These are phyloP conservation scores for Procambarus clarkii DNA, from an alignment of 1,140 invertebrate genomes.

Conservation along the genomic window DNA sequence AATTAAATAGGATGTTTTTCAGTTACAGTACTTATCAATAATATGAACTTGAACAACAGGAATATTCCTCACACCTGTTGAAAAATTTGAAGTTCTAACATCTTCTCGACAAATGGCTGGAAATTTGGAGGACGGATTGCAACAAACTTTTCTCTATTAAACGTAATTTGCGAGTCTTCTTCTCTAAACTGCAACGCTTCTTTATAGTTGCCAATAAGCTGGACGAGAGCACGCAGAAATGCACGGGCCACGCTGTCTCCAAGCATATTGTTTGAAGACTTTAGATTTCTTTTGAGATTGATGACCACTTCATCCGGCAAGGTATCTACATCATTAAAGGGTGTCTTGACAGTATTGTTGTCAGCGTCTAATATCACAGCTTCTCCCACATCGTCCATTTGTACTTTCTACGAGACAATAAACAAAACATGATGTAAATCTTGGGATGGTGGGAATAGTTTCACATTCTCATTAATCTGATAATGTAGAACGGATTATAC, in stretches of 20 bases:
- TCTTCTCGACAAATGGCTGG: conserved; percentile 91
- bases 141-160: conserved; percentile 90
- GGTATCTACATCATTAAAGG: conserved; percentile 91
- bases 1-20: too few relatives aligned
- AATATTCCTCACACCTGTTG: conserved; percentile 83
- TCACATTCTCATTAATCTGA: too few relatives aligned
- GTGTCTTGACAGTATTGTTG: conserved; percentile 87
- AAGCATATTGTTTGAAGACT: conserved; percentile 80
- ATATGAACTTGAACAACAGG: too few relatives aligned
- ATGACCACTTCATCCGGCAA: conserved; percentile 85
- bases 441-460: neutral
- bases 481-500: too few relatives aligned
- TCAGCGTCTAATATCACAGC: conserved; percentile 95
- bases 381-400: conserved; percentile 88
- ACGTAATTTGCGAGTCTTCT: conserved; percentile 89
- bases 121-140: conserved; percentile 86
- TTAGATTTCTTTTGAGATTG: conserved; percentile 83
- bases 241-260: conserved; percentile 93
- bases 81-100: conserved; percentile 95
- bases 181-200: conserved; percentile 90
- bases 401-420: conserved; percentile 80
- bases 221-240: conserved; percentile 91
- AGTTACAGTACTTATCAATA: too few relatives aligned
- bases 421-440: neutral
- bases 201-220: conserved; percentile 90